Percentiles rank a stretch among this genome's conserved stretches.
phyloP scores from a whole-genome alignment of 2,888 invertebrate genomes.

The Heteromyza rotundicornis region DNA sequence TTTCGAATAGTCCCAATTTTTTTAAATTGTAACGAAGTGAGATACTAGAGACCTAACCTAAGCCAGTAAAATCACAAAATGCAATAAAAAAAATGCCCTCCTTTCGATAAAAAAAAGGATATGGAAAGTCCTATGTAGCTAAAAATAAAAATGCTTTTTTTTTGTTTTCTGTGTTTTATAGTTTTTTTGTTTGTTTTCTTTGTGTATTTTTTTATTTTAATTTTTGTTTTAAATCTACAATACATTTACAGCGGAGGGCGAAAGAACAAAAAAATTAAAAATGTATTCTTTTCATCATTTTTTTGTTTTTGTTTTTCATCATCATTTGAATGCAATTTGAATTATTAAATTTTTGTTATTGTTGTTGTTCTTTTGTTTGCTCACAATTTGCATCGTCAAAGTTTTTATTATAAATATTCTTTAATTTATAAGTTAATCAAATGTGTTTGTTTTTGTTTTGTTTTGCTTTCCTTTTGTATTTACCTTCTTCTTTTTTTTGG shows the following conservation, averaged over 20 bases:
- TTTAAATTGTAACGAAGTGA: too few relatives aligned
- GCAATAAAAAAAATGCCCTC: too few relatives aligned
- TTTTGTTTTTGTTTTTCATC: neutral
- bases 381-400: slow-evolving; percentile 4
- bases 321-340: slow-evolving; percentile 22
- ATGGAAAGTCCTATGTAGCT: too few relatives aligned
- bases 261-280: slow-evolving; percentile 61
- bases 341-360: slow-evolving; percentile 31
- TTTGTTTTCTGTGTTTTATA: slow-evolving; percentile 17
- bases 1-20: too few relatives aligned
- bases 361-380: slow-evolving; percentile 40
- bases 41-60: too few relatives aligned
- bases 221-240: slow-evolving; percentile 62
- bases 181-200: slow-evolving; percentile 49
- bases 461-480: slow-evolving; percentile 7
- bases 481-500: slow-evolving; percentile 8
- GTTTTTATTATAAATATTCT: neutral
- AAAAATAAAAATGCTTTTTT: neutral
- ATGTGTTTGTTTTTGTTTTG: slow-evolving; percentile 14
- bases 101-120: too few relatives aligned
- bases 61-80: too few relatives aligned
- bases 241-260: slow-evolving; percentile 64
- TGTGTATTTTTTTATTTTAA: slow-evolving; percentile 56
- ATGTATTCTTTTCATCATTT: slow-evolving; percentile 35
- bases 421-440: slow-evolving; percentile 28